Evolutionary conservation across 2,888 invertebrate species (phyloP).

Genomic region (Sminthurinus aureus): DNA sequence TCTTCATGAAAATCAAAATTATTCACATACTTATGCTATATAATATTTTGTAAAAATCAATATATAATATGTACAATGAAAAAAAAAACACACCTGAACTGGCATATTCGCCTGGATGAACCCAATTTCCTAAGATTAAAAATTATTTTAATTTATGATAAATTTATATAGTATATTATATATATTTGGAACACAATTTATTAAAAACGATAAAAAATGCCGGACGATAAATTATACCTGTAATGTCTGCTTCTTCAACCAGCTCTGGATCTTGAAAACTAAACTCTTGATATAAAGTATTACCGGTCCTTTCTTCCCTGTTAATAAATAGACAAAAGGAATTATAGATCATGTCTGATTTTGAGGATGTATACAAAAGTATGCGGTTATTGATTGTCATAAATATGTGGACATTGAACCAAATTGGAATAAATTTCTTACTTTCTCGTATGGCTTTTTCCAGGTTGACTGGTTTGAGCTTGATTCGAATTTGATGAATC

Average conservation of each 20-base stretch:
- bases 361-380: too few species aligned
- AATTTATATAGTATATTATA: too few species aligned
- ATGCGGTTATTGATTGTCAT: too few species aligned
- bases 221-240: constrained; percentile 71
- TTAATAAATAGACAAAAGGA: constrained; percentile 3
- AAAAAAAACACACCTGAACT: constrained; percentile 81
- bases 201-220: too few species aligned
- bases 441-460: constrained; percentile 59
- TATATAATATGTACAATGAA: too few species aligned
- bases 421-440: constrained; percentile 29
- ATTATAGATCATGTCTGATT: not conserved
- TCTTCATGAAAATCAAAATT: too few species aligned
- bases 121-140: constrained; percentile 82
- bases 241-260: constrained; percentile 89
- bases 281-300: constrained; percentile 91
- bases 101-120: constrained; percentile 98
- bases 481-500: constrained; percentile 26
- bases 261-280: constrained; percentile 89
- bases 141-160: constrained; percentile 19
- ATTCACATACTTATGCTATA: too few species aligned
- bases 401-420: too few species aligned
- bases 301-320: constrained; percentile 86
- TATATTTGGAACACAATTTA: too few species aligned
- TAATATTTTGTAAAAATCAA: too few species aligned
- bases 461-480: constrained; percentile 41